A percentile compares a stretch with the other conserved stretches of the same genome.
These are phyloP conservation scores for Struthidea cinerea DNA, from an alignment of 2,113 vertebrate species.

Conservation along the genomic window DNA sequence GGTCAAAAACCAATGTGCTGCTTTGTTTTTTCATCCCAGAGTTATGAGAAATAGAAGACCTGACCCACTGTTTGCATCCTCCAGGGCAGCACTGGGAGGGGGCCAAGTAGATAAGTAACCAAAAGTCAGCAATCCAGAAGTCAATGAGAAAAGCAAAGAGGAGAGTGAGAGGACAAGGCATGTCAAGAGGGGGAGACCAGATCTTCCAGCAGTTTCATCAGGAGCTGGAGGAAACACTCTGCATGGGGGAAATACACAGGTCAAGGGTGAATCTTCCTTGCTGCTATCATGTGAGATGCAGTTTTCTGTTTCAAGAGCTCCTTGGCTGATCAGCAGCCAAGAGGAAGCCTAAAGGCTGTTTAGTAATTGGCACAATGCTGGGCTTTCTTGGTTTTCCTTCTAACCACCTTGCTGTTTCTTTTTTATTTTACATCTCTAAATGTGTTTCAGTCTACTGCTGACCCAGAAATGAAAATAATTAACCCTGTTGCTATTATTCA, in stretches of 20 bases:
- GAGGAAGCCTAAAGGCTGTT: not conserved
- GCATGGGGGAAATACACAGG: not conserved
- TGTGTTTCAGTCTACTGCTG: not conserved
- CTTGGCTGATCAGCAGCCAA: not conserved
- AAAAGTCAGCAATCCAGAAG: not conserved
- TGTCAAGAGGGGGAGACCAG: not conserved
- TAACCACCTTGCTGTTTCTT: not conserved
- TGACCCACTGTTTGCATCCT: not conserved
- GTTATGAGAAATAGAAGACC: not conserved
- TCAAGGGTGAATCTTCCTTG: not conserved
- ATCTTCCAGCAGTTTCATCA: not conserved
- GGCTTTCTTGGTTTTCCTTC: not conserved
- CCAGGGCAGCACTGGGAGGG: not conserved
- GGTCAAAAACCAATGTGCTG: not conserved
- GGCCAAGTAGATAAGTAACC: not conserved
- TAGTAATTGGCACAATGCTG: not conserved
- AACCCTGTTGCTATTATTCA: not conserved
- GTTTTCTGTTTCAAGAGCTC: slow-evolving; percentile 8
- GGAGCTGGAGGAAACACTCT: not conserved
- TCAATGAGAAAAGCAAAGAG: not conserved
- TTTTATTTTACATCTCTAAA: not conserved
- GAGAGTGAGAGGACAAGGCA: not conserved
- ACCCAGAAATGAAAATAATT: not conserved
- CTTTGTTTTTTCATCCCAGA: not conserved
- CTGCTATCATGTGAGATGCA: not conserved